Percentiles rank a stretch among this genome's conserved stretches.
These are phyloP conservation scores for Pithys albifrons DNA, from an alignment of 2,113 vertebrate species.

Conservation along the genomic window DNA sequence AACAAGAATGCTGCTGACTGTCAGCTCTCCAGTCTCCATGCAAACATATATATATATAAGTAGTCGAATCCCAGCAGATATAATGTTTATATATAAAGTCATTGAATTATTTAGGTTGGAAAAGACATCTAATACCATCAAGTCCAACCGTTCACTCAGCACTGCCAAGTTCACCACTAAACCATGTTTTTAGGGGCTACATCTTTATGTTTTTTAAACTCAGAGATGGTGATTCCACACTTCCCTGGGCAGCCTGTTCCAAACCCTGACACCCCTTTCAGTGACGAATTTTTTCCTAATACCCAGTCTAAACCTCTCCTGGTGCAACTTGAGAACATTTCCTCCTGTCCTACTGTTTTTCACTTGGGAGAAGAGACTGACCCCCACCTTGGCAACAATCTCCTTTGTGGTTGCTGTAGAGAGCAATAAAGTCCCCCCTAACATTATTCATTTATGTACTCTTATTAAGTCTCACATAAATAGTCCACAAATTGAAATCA, in stretches of 20 bases:
- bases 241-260: background rate
- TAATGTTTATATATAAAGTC: background rate
- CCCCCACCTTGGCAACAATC: no score
- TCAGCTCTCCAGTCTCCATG: background rate
- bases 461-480: background rate
- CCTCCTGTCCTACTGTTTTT: rapidly evolving
- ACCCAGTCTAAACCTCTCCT: background rate
- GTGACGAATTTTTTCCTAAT: background rate
- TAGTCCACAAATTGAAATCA: background rate
- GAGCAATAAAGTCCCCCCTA: background rate
- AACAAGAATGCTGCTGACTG: background rate
- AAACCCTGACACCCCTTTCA: background rate
- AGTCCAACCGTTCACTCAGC: rapidly evolving
- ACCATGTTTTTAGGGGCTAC: background rate
- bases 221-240: background rate
- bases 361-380: background rate
- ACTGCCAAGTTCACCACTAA: background rate
- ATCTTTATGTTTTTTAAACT: background rate
- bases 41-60: background rate
- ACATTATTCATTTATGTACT: background rate
- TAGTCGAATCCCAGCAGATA: background rate
- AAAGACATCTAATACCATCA: background rate
- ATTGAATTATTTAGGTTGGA: background rate
- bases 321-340: background rate
- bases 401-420: background rate